phyloP scores from a whole-genome alignment of 2,113 vertebrate species.

The Butorides virescens region DNA sequence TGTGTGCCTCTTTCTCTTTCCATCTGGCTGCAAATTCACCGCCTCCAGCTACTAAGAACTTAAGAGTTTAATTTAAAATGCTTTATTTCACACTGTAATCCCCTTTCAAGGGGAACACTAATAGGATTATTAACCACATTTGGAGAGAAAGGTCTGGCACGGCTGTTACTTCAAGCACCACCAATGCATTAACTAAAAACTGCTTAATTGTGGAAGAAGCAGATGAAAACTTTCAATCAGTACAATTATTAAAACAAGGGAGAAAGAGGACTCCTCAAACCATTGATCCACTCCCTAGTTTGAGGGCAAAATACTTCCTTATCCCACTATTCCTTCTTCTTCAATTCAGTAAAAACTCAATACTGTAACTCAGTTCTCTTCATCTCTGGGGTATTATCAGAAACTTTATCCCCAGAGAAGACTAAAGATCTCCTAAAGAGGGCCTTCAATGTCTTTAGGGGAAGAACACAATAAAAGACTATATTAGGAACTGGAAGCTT shows the following conservation, averaged over 20 bases:
- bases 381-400: neutral
- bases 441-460: neutral
- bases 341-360: neutral
- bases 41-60: neutral
- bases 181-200: neutral
- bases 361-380: neutral
- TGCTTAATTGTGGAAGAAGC: neutral
- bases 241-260: neutral
- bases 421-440: neutral
- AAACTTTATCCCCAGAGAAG: neutral
- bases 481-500: neutral
- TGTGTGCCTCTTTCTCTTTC: neutral
- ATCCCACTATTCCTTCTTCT: neutral
- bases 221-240: neutral
- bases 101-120: neutral
- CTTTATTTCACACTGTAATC: slow-evolving; percentile 4
- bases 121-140: slow-evolving; percentile 10
- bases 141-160: neutral
- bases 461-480: neutral
- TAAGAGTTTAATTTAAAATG: slow-evolving; percentile 26
- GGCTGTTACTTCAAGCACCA: neutral
- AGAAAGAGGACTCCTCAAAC: neutral
- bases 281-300: neutral
- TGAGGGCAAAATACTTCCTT: neutral
- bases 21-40: neutral